Percentiles rank a stretch among this genome's conserved stretches.
Evolutionary conservation across 2,797 vertebrate genomes (phyloP).

Genomic region (Lutjanus campechanus): DNA sequence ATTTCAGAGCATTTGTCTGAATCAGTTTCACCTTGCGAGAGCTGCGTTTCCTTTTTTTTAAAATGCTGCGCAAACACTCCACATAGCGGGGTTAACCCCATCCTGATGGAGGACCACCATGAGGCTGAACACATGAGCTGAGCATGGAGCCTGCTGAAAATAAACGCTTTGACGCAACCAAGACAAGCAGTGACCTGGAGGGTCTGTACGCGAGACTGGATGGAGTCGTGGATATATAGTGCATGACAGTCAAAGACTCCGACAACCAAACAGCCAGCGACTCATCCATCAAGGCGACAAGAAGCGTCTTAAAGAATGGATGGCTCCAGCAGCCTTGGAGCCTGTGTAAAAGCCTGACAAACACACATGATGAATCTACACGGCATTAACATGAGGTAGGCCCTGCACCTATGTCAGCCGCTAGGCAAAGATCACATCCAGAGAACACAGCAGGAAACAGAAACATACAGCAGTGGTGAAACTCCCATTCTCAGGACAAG

Average conservation of each 20-base stretch:
- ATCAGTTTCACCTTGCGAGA: background rate
- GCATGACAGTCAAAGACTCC: slow-evolving; percentile 62
- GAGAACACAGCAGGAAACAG: slow-evolving; percentile 40
- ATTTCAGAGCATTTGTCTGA: background rate
- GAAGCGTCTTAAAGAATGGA: slow-evolving; percentile 74
- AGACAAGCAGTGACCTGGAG: slow-evolving; percentile 38
- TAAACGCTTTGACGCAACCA: background rate
- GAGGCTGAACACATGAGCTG: slow-evolving; percentile 9
- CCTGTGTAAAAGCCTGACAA: slow-evolving; percentile 72
- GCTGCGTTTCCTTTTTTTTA: background rate
- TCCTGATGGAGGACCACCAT: slow-evolving; percentile 12
- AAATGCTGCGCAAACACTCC: background rate
- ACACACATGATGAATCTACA: slow-evolving; percentile 77
- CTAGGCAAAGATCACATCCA: slow-evolving; percentile 60
- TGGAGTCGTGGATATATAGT: slow-evolving; percentile 54
- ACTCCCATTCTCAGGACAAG: background rate
- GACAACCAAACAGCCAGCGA: slow-evolving; percentile 49
- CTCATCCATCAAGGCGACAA: slow-evolving; percentile 80
- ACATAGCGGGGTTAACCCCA: background rate
- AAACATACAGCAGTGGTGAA: slow-evolving; percentile 34
- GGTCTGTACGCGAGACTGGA: slow-evolving; percentile 23
- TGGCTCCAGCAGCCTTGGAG: slow-evolving; percentile 78
- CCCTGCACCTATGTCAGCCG: slow-evolving; percentile 26
- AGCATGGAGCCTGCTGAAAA: slow-evolving; percentile 11
- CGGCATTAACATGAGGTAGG: slow-evolving; percentile 58